A percentile compares a stretch with the other conserved stretches of the same genome.
phyloP scores from a whole-genome alignment of 2,113 vertebrate species.

The Triplophysa rosa region DNA sequence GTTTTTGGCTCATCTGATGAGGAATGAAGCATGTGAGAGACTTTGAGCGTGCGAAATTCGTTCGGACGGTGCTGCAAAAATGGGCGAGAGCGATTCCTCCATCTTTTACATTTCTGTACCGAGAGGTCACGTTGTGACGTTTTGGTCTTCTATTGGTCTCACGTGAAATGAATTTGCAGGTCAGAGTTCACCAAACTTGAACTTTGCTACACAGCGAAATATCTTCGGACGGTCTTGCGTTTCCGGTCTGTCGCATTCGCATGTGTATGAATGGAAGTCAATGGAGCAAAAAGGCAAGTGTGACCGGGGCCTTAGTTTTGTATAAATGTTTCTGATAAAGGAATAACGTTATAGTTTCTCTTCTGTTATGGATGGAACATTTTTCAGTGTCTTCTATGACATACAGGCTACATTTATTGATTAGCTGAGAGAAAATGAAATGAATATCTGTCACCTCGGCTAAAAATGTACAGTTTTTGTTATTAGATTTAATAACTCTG shows the following conservation, averaged over 20 bases:
- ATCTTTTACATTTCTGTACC: no score
- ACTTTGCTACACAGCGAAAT: no score
- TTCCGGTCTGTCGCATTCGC: no score
- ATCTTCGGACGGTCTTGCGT: no score
- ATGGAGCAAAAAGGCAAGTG: no score
- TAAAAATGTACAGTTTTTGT: neutral
- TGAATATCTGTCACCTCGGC: neutral
- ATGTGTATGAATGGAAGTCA: no score
- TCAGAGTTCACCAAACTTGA: no score
- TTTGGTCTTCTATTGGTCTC: no score
- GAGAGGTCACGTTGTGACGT: no score
- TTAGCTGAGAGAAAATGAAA: slow-evolving; percentile 9
- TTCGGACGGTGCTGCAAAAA: no score
- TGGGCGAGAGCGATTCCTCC: no score
- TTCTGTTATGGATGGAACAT: slow-evolving; percentile 16
- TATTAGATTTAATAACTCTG: neutral
- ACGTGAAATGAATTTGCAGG: no score
- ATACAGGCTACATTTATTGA: neutral
- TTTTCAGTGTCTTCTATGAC: slow-evolving; percentile 10
- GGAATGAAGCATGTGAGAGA: slow-evolving; percentile 4
- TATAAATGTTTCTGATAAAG: slow-evolving; percentile 7
- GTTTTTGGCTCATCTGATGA: slow-evolving; percentile 19
- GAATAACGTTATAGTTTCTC: slow-evolving; percentile 6
- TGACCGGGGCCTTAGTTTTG: neutral
- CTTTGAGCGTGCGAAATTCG: neutral